These are phyloP conservation scores for Acanthaster planci DNA, from an alignment of 35 echinoderm and acorn worm genomes.

Conservation along the genomic window DNA sequence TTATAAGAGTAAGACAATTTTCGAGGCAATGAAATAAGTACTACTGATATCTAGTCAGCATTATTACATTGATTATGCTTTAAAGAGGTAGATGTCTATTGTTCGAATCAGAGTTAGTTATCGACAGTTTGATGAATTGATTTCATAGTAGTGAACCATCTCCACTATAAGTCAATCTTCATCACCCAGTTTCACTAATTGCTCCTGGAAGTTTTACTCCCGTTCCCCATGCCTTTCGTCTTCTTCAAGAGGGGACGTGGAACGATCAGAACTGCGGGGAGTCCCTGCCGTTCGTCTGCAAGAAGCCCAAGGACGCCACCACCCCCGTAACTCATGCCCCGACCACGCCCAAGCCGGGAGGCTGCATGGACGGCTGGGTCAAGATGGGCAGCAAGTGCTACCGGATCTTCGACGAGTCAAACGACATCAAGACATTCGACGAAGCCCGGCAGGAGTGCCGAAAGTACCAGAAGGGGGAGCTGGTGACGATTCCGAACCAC, in stretches of 20 bases:
- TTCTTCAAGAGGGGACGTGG: constrained; percentile 66
- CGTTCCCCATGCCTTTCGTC: neutral
- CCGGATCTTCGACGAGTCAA: constrained; percentile 36
- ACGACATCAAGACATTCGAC: constrained; percentile 26
- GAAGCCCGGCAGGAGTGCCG: constrained; percentile 55
- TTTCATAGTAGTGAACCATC: no score
- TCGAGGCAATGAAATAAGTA: no score
- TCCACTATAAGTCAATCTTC: no score
- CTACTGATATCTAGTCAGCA: no score
- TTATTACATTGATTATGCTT: no score
- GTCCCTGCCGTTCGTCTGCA: constrained; percentile 72
- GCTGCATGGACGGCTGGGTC: constrained; percentile 60
- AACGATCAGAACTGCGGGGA: constrained; percentile 85
- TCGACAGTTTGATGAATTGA: no score
- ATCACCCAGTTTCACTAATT: no score
- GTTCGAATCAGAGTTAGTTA: no score
- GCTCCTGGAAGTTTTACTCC: no score
- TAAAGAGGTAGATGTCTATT: no score
- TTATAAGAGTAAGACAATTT: no score
- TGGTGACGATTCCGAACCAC: constrained; percentile 56
- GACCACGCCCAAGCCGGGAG: constrained; percentile 55
- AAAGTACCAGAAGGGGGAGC: constrained; percentile 1
- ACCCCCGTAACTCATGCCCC: constrained; percentile 68
- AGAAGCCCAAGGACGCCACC: constrained; percentile 50
- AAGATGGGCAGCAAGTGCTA: constrained; percentile 63